Conservation (phyloP, 1,140 invertebrate species). For the Aricia agestis region DNA sequence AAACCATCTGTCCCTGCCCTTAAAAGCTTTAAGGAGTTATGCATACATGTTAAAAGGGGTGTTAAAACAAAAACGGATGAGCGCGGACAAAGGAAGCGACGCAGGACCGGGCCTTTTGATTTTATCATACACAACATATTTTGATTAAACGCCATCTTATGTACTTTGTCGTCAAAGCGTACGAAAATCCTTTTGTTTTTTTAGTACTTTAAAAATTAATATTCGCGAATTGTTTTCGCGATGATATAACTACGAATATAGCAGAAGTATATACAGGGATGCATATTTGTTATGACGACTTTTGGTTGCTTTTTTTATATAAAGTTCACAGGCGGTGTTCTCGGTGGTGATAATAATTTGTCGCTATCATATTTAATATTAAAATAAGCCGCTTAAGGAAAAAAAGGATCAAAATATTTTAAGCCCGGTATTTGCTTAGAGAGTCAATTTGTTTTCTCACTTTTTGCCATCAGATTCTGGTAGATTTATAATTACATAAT, state of each 20-base stretch:
- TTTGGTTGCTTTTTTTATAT: not conserved
- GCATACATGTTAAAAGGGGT: slow-evolving; percentile 71
- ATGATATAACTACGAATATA: no score
- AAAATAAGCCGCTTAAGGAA: no score
- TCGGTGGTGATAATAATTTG: no score
- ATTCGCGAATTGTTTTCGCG: not conserved
- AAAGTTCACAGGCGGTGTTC: not conserved
- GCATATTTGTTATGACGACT: not conserved
- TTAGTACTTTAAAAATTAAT: slow-evolving; percentile 19
- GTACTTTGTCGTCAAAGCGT: slow-evolving; percentile 37
- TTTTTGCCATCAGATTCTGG: no score
- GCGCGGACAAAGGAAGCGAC: slow-evolving; percentile 69
- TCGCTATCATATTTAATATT: no score
- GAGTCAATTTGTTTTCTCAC: no score
- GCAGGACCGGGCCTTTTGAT: slow-evolving; percentile 60
- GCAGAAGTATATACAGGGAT: not conserved
- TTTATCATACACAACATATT: slow-evolving; percentile 67
- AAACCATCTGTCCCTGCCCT: slow-evolving; percentile 21
- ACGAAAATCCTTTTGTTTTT: slow-evolving; percentile 20
- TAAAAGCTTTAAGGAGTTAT: slow-evolving; percentile 54
- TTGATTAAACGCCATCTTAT: slow-evolving; percentile 63
- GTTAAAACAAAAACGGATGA: slow-evolving; percentile 74
- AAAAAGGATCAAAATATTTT: no score
- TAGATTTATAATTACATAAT: no score
- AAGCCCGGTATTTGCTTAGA: no score